Percentiles rank a stretch among this genome's conserved stretches.
phyloP scores from a whole-genome alignment of 2,113 vertebrate species.

The Myotis brandtii region DNA sequence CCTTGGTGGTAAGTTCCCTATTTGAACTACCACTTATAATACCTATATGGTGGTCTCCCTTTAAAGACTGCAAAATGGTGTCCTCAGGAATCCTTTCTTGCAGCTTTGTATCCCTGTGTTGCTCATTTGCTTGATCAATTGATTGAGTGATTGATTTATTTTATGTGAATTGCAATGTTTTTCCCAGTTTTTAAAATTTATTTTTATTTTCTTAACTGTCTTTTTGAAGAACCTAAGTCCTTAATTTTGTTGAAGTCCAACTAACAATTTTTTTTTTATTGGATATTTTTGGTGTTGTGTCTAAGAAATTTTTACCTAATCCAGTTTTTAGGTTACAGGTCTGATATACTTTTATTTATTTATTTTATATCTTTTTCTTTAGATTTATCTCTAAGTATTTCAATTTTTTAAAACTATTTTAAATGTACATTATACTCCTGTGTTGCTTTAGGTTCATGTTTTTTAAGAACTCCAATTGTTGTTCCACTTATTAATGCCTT shows the following conservation, averaged over 20 bases:
- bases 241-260: slow-evolving; percentile 10
- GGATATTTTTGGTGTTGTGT: slow-evolving; percentile 1
- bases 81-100: not conserved
- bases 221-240: not conserved
- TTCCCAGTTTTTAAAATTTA: not conserved
- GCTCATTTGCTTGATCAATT: not conserved
- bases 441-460: not conserved
- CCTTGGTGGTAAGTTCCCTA: not conserved
- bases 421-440: not conserved
- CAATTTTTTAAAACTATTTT: not conserved
- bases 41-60: not conserved
- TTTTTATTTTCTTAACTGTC: not conserved
- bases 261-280: not conserved
- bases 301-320: not conserved
- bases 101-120: not conserved
- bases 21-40: not conserved
- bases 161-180: not conserved
- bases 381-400: not conserved
- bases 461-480: not conserved
- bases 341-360: not conserved
- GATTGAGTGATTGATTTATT: not conserved
- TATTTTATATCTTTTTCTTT: not conserved
- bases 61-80: not conserved
- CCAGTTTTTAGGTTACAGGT: not conserved
- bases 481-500: not conserved